A percentile compares a stretch with the other conserved stretches of the same genome.
Evolutionary conservation across 2,113 vertebrate species (phyloP).

Genomic region (Vanacampus margaritifer): DNA sequence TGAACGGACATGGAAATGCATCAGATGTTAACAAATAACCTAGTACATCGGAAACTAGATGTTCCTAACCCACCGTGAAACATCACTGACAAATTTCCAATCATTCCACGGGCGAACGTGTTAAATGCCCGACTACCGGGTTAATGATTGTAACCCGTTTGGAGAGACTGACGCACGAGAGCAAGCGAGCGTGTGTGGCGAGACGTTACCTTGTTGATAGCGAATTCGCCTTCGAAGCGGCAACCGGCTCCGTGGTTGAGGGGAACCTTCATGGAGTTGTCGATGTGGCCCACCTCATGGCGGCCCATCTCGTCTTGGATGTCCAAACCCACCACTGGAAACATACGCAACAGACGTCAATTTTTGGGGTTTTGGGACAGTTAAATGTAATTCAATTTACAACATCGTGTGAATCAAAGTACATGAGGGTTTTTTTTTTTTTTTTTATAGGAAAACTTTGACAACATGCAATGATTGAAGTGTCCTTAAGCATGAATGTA

Average conservation of each 20-base stretch:
- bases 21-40: conserved; percentile 26
- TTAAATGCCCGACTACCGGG: conserved; percentile 36
- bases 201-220: conserved; percentile 89
- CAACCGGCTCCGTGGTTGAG: conserved; percentile 87
- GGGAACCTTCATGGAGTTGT: conserved; percentile 95
- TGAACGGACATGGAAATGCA: neutral
- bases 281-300: conserved; percentile 96
- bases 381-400: neutral
- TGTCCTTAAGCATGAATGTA: too few relatives aligned
- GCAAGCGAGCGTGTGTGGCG: neutral
- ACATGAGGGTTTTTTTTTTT: neutral
- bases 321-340: conserved; percentile 91
- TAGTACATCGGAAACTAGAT: conserved; percentile 24
- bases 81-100: conserved; percentile 13
- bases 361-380: neutral
- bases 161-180: conserved; percentile 53
- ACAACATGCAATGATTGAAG: too few relatives aligned
- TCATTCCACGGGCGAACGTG: conserved; percentile 18
- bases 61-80: conserved; percentile 15
- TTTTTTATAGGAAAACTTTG: too few relatives aligned
- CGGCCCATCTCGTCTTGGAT: conserved; percentile 99
- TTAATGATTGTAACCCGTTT: conserved; percentile 54
- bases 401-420: neutral
- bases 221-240: conserved; percentile 95
- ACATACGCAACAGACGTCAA: neutral